These are phyloP conservation scores for Stratiomys singularior DNA, from an alignment of 2,888 invertebrate genomes.

Conservation along the genomic window DNA sequence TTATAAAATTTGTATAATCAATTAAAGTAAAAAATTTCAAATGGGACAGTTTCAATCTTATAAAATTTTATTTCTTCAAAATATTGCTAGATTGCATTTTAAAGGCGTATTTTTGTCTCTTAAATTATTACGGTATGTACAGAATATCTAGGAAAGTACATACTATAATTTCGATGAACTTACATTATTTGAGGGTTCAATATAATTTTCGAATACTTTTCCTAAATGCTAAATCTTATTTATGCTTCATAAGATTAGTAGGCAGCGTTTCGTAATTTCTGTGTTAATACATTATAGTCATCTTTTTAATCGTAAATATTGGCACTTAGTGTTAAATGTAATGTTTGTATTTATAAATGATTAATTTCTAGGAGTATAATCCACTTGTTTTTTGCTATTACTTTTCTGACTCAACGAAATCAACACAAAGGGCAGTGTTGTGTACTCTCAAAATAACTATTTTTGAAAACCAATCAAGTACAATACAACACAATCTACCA, in stretches of 20 bases:
- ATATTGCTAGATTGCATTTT: background rate
- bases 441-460: background rate
- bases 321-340: slow-evolving; percentile 48
- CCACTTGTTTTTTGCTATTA: background rate
- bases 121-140: no score
- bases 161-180: no score
- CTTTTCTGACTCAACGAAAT: background rate
- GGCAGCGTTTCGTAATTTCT: background rate
- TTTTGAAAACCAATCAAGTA: background rate
- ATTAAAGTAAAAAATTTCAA: background rate
- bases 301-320: slow-evolving; percentile 37
- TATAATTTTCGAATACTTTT: no score
- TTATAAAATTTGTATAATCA: background rate
- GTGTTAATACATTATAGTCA: background rate
- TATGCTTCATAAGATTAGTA: background rate
- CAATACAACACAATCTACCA: no score
- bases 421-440: slow-evolving; percentile 18
- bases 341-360: background rate
- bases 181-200: no score
- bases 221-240: background rate
- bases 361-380: slow-evolving; percentile 17
- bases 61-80: background rate
- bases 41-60: background rate
- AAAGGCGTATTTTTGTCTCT: background rate
- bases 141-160: no score